A percentile compares a stretch with the other conserved stretches of the same genome.
Evolutionary conservation across 2,113 vertebrate genomes (phyloP).

Genomic region (Tringa solitaria): DNA sequence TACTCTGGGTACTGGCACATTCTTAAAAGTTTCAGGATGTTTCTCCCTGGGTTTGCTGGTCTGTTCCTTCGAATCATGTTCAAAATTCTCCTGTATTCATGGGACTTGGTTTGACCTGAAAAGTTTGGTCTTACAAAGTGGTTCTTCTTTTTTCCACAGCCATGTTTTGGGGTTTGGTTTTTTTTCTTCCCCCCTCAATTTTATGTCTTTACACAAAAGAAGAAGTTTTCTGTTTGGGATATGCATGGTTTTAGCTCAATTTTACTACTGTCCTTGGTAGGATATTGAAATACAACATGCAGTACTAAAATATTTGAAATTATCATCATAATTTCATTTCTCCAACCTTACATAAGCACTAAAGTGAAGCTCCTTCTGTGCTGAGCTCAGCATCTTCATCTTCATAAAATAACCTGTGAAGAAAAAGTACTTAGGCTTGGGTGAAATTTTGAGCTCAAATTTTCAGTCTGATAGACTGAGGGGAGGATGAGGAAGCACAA

Average conservation of each 20-base stretch:
- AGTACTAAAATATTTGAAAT: not conserved
- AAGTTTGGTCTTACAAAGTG: rapidly evolving
- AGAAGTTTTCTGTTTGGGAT: not conserved
- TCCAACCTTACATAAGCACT: not conserved
- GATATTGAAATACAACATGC: not conserved
- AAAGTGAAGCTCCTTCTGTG: not conserved
- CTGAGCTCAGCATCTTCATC: not conserved
- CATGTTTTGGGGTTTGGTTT: not conserved
- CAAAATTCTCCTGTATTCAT: not conserved
- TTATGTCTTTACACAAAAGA: not conserved
- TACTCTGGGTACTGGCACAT: not conserved
- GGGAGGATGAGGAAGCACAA: constrained; percentile 2
- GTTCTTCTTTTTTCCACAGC: too few relatives aligned
- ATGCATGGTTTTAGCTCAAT: rapidly evolving
- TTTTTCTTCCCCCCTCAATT: not conserved
- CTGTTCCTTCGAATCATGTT: not conserved
- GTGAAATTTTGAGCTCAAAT: not conserved
- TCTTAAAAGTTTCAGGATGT: not conserved
- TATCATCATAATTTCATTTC: rapidly evolving
- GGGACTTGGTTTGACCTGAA: not conserved
- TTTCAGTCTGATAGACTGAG: not conserved
- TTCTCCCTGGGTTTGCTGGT: not conserved
- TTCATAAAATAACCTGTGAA: not conserved
- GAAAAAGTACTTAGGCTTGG: not conserved
- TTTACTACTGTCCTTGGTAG: not conserved